These are phyloP conservation scores for Philypnodon macrostomus DNA, from an alignment of 2,797 vertebrate genomes.

Conservation along the genomic window DNA sequence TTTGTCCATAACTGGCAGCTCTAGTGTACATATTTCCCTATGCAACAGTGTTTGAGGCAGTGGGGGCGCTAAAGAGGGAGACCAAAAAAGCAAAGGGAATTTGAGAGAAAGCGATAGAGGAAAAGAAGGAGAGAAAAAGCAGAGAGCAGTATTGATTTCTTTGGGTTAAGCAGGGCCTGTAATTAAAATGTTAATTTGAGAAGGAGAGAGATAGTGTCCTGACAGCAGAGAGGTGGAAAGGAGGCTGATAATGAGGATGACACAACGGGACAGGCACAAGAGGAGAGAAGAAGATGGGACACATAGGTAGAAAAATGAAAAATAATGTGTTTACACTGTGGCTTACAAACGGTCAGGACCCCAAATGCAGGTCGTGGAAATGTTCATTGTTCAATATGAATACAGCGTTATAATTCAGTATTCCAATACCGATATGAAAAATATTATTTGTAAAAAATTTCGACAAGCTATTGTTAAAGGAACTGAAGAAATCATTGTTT, in stretches of 20 bases:
- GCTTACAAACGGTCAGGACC: no score
- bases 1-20: no score
- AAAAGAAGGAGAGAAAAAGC: constrained; percentile 52
- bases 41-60: constrained; percentile 69
- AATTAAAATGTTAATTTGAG: constrained; percentile 99
- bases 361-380: no score
- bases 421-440: no score
- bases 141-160: constrained; percentile 92
- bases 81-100: constrained; percentile 51
- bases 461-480: no score
- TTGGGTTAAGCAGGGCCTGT: constrained; percentile 94
- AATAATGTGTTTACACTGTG: no score
- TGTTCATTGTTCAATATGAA: no score
- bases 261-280: constrained; percentile 57
- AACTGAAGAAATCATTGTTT: no score
- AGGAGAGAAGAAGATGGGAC: constrained; percentile 33
- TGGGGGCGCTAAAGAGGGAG: constrained; percentile 54
- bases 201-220: constrained; percentile 97
- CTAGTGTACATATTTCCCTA: constrained; percentile 28
- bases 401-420: no score
- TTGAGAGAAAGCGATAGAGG: constrained; percentile 24
- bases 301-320: constrained; percentile 5
- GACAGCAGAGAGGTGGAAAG: constrained; percentile 92
- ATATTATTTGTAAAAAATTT: no score
- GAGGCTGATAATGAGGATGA: constrained; percentile 81